Evolutionary conservation across 1,140 invertebrate species (phyloP).

Genomic region (Varroa destructor): DNA sequence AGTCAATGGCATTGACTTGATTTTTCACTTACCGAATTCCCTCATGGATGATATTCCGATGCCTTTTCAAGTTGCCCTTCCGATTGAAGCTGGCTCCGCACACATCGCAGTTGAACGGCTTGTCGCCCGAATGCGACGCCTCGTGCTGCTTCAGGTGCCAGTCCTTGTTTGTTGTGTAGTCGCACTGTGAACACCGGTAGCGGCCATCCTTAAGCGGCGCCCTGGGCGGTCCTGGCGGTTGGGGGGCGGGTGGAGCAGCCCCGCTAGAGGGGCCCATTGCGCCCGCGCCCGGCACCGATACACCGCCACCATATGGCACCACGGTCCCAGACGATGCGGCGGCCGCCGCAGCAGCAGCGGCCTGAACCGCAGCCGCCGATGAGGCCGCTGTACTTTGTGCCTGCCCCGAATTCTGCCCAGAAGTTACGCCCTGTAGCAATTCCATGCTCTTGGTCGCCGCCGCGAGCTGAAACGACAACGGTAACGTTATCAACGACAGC

Average conservation of each 20-base stretch:
- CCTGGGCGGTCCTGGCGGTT: conserved; percentile 22
- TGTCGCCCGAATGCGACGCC: conserved; percentile 25
- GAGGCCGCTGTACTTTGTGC: neutral
- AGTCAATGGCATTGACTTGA: too few species aligned
- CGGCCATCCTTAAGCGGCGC: conserved; percentile 25
- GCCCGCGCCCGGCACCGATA: too few species aligned
- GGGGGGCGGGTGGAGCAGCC: neutral
- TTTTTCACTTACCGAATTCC: neutral
- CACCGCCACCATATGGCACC: too few species aligned
- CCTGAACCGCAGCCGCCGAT: neutral
- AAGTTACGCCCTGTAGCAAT: too few species aligned
- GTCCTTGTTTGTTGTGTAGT: conserved; percentile 28
- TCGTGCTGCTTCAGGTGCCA: conserved; percentile 28
- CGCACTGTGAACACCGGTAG: conserved; percentile 27
- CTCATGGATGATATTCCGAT: conserved; percentile 27
- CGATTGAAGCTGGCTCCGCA: conserved; percentile 25
- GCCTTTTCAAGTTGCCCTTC: conserved; percentile 24
- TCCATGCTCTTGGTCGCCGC: too few species aligned
- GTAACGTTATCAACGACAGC: too few species aligned
- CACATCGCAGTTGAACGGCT: conserved; percentile 28
- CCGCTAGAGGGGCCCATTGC: too few species aligned
- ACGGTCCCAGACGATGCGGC: too few species aligned
- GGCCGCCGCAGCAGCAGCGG: too few species aligned
- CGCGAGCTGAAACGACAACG: too few species aligned
- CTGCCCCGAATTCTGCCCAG: too few species aligned